Evolutionary conservation across 2,797 vertebrate species (phyloP).

Genomic region (Macropodus opercularis): DNA sequence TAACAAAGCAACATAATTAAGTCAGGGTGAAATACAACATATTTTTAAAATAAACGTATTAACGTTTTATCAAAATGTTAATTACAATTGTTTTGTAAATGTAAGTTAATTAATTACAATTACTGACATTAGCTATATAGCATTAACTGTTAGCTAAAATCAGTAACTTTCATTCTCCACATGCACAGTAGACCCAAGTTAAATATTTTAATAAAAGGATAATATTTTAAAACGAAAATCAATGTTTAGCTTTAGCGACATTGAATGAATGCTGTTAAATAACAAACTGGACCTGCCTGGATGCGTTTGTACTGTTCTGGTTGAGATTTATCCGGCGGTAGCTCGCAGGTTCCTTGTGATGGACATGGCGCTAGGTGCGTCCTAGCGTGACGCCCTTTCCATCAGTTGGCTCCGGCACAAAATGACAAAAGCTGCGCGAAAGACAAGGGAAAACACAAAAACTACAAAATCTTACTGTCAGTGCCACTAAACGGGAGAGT

Average conservation of each 20-base stretch:
- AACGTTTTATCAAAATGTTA: too few relatives aligned
- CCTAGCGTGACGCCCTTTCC: conserved; percentile 59
- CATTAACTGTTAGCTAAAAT: background rate
- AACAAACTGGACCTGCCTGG: conserved; percentile 25
- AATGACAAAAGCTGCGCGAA: background rate
- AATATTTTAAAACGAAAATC: too few relatives aligned
- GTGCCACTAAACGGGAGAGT: background rate
- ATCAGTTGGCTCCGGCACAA: conserved; percentile 29
- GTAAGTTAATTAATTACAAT: background rate
- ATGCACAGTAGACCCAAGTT: too few relatives aligned
- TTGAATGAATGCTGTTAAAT: background rate
- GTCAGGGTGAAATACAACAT: too few relatives aligned
- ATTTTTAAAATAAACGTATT: too few relatives aligned
- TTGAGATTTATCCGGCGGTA: conserved; percentile 20
- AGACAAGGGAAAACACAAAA: background rate
- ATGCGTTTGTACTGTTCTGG: conserved; percentile 1
- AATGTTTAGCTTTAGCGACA: too few relatives aligned
- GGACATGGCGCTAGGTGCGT: conserved; percentile 54
- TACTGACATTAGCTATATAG: background rate
- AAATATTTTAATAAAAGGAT: too few relatives aligned
- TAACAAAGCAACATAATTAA: too few relatives aligned
- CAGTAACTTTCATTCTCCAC: background rate
- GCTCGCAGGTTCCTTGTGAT: background rate
- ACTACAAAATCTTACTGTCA: too few relatives aligned
- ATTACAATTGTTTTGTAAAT: too few relatives aligned